Base-by-base conservation (phyloP, 2,797 vertebrate genomes). In the Novumbra hubbsi region DNA sequence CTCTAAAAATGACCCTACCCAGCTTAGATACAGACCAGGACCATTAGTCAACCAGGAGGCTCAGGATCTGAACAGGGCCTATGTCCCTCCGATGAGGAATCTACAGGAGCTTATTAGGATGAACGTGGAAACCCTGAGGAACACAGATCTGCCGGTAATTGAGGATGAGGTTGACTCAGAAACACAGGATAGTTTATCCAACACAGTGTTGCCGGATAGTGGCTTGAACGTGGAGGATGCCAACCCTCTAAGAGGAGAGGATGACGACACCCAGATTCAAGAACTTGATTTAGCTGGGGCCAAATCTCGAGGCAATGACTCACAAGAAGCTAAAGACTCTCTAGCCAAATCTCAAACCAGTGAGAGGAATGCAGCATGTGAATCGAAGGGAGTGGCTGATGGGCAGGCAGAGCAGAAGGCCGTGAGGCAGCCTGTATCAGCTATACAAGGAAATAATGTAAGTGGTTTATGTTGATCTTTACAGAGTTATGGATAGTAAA, bases 81-180 rank as follows among this genome's bases (percentile, higher is more conserved):
- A 52, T n/a, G 50, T 79, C 0, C 15, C 85, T 15, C 75, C 5
- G 71, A 80, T 73, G 41, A 78, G 87, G 62, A 77, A 76, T 24
- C 30, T 30, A 3, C 7, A 78, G 19, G 45, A 41, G 14, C 71
- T 11, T 7, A 64, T 24, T 11, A 67, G 17, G 15, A 19, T 79
- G 16, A 0, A 0, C 14, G 85, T 93, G 24, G 87, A 91, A 77
- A 92, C 87, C 4, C 67, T 94, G 1, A 60, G 71, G 8, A 81
- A 75, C 3, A 78, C 73, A 0, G 67, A 78, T 5, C 21, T 11
- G 15, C n/a, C 0, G 5, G 66, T n/a, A 78, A 73, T 73, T 4
- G 81, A 79, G 5, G 86, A 92, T 41, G 88, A 93, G 68, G 48
- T 4, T 0, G 92, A 93, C 30, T 30, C 8, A 1, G 17, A 2